These are phyloP conservation scores for Pammene aurita DNA, from an alignment of 2,888 invertebrate genomes.

Conservation along the genomic window DNA sequence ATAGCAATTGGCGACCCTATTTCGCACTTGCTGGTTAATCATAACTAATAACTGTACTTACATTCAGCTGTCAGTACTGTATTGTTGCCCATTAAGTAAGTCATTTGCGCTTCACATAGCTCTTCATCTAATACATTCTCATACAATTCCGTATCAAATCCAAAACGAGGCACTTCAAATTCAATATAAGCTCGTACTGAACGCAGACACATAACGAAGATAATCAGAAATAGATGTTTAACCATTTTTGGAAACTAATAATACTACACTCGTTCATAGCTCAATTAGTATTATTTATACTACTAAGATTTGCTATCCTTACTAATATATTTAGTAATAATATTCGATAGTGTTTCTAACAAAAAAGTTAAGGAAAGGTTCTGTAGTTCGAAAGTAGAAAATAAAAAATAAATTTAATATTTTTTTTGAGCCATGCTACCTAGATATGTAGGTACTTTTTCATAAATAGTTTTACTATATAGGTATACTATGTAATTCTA, in stretches of 20 bases:
- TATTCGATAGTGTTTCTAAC: neutral
- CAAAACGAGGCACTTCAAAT: constrained; percentile 11
- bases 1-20: too few relatives aligned
- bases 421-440: too few relatives aligned
- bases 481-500: too few relatives aligned
- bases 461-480: too few relatives aligned
- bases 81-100: constrained; percentile 4
- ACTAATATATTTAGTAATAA: neutral
- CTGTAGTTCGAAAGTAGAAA: neutral
- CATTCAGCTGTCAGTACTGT: constrained; percentile 16
- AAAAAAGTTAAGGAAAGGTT: neutral
- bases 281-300: neutral
- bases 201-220: neutral
- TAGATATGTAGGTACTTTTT: too few relatives aligned
- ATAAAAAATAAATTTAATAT: neutral
- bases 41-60: neutral
- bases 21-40: too few relatives aligned
- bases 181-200: constrained; percentile 12
- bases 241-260: neutral
- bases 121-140: constrained; percentile 13
- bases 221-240: neutral
- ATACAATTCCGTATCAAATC: constrained; percentile 7
- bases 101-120: constrained; percentile 28
- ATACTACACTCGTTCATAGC: neutral
- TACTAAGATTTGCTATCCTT: neutral